Evolutionary conservation across 2,113 vertebrate species (phyloP).

Genomic region (Onychostoma macrolepis): DNA sequence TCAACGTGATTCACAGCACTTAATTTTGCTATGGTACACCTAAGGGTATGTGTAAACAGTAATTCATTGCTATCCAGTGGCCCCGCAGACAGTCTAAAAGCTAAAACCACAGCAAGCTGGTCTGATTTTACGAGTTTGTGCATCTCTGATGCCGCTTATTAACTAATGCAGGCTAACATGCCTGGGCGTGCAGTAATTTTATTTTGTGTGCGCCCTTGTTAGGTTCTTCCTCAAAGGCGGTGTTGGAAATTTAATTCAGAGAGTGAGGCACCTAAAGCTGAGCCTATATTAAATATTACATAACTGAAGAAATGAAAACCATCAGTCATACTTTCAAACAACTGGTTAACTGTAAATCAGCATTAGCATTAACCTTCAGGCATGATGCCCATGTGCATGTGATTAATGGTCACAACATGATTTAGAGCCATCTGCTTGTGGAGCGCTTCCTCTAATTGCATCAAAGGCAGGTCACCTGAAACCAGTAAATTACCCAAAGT

Average conservation of each 20-base stretch:
- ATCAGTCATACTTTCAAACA: constrained; percentile 32
- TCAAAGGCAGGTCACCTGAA: constrained; percentile 44
- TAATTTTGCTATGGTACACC: neutral
- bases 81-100: neutral
- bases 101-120: neutral
- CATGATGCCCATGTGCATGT: constrained; percentile 22
- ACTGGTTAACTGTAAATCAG: constrained; percentile 13
- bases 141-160: neutral
- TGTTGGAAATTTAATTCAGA: constrained; percentile 9
- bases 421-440: constrained; percentile 38
- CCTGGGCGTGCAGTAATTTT: neutral
- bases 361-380: constrained; percentile 37
- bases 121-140: neutral
- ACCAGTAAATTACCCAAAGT: constrained; percentile 34
- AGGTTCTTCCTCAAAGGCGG: neutral
- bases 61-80: neutral
- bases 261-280: neutral
- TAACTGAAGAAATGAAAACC: constrained; percentile 25
- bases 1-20: constrained; percentile 14
- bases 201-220: neutral
- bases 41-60: neutral
- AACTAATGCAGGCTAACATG: neutral
- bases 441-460: constrained; percentile 41
- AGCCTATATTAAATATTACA: constrained; percentile 2
- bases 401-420: constrained; percentile 47